Conservation (phyloP, 2,797 vertebrate genomes). For the Mus spretus region DNA sequence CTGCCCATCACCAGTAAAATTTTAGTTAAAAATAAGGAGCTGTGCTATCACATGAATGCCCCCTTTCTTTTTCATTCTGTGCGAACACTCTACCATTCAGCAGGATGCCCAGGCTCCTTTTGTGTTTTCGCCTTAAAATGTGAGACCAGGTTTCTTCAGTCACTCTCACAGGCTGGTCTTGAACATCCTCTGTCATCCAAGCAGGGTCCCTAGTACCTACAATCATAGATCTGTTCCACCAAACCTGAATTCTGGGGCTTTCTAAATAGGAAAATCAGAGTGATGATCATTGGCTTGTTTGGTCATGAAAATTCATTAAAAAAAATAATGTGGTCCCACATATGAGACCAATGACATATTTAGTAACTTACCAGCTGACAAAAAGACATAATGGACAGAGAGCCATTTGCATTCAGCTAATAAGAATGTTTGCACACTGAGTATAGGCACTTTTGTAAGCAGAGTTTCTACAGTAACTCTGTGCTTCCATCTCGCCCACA, state of each 20-base stretch:
- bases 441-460: not conserved
- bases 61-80: not conserved
- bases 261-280: not conserved
- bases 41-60: not conserved
- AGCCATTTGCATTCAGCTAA: not conserved
- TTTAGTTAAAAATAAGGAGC: not conserved
- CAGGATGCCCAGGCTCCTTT: not conserved
- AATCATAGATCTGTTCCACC: not conserved
- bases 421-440: not conserved
- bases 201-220: not conserved
- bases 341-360: not conserved
- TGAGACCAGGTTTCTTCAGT: not conserved
- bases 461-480: not conserved
- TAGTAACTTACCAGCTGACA: not conserved
- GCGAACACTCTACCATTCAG: not conserved
- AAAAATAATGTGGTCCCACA: not conserved
- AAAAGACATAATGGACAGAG: not conserved
- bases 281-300: not conserved
- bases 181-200: not conserved
- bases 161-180: not conserved
- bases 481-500: no score
- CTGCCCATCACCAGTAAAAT: not conserved
- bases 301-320: not conserved
- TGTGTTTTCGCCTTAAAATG: not conserved
- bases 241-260: not conserved